These are phyloP conservation scores for Meghimatium bilineatum DNA, from an alignment of 2,888 invertebrate genomes.

Conservation along the genomic window DNA sequence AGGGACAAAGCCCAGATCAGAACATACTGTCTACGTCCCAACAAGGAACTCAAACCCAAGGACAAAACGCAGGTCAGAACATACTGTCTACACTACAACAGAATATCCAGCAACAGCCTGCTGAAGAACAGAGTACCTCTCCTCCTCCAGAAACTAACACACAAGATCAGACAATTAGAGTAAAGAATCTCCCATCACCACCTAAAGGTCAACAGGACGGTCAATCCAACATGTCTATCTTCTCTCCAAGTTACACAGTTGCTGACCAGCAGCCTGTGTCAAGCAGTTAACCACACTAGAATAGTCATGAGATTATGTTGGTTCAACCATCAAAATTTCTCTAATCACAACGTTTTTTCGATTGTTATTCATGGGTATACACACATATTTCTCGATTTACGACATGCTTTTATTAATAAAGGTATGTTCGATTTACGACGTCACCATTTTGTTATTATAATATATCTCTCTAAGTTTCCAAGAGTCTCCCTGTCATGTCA, in stretches of 20 bases:
- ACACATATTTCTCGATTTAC: too few species aligned
- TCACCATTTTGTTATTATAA: too few species aligned
- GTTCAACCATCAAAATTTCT: too few species aligned
- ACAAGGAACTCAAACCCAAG: background rate
- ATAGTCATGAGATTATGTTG: too few species aligned
- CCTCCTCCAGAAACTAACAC: background rate
- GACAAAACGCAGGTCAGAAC: background rate
- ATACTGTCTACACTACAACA: background rate
- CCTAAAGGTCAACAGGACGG: background rate
- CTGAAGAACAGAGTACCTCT: background rate
- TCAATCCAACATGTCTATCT: background rate
- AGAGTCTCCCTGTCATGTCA: too few species aligned
- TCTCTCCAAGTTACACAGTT: background rate
- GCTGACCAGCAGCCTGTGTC: background rate
- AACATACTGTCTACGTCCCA: too few species aligned
- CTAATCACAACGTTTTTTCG: too few species aligned
- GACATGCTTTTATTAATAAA: too few species aligned
- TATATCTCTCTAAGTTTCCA: too few species aligned
- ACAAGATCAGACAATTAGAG: background rate
- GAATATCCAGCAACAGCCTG: background rate
- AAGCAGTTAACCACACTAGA: background rate
- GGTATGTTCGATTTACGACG: too few species aligned
- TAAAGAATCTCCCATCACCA: background rate
- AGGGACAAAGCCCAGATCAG: too few species aligned
- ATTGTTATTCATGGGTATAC: too few species aligned